Percentiles rank a stretch among this genome's conserved stretches.
Conservation (phyloP, 2,797 vertebrate species). For the Danionella dracula region DNA sequence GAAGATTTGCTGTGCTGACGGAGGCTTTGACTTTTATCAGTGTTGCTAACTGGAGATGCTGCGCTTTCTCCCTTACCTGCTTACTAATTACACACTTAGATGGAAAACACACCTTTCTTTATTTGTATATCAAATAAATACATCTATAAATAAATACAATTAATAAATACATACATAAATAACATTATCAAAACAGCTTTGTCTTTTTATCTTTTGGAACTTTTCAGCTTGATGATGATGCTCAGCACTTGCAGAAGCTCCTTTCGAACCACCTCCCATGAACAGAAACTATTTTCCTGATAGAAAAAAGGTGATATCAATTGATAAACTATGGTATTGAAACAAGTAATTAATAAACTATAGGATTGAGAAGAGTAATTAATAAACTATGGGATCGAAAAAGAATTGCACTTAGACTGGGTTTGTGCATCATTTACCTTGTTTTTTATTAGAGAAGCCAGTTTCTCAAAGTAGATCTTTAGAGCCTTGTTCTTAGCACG, state of each 20-base stretch:
- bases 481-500: background rate
- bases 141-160: background rate
- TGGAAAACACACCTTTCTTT: background rate
- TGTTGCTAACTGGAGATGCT: no score
- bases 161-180: background rate
- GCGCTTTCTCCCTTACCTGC: no score
- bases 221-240: background rate
- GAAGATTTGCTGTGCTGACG: no score
- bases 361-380: no score
- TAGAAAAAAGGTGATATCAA: background rate
- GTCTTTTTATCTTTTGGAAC: no score
- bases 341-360: no score
- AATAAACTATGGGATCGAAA: no score
- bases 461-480: constrained; percentile 17
- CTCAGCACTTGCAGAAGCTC: background rate
- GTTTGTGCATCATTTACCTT: background rate
- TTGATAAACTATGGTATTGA: background rate
- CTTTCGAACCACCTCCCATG: constrained; percentile 19
- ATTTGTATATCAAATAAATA: background rate
- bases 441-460: constrained; percentile 10
- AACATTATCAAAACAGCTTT: background rate
- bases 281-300: constrained; percentile 14
- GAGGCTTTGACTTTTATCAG: no score
- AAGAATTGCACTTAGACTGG: no score
- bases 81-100: no score